Base-by-base conservation (phyloP, 2,797 vertebrate genomes). In the Rhynchotus rufescens region DNA sequence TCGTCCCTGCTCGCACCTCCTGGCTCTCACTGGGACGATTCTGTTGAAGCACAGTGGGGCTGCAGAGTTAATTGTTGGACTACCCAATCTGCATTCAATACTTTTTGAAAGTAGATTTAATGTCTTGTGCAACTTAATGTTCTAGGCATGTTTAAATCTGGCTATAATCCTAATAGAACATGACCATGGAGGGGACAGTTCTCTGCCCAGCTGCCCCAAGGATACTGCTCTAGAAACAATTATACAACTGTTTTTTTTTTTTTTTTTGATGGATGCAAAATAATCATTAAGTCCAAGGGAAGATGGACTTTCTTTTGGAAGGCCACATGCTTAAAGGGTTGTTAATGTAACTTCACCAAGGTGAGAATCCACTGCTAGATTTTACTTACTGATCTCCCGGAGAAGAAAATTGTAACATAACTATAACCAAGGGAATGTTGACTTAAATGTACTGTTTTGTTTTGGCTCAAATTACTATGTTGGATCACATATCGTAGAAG, bases 391-490 rank as follows among this genome's bases (percentile, higher is more conserved):
- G 20, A 44, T 17, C 26, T 20, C n/a, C 32, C 14, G 32, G 69
- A 40, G 61, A 71, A 69, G 69, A 92, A 90, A 87, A 69, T 38
- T 44, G 62, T 13, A 66, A 49, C 26, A 11, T 74, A 36, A 64
- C 59, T 84, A 36, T 28, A 74, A 85, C 23, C 34, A 30, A 45
- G 64, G 34, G 60, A 52, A 36, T 84, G 83, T 64, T 80, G 86
- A 69, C 79, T 83, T 80, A 94, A 86, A 91, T 44, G 44, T 26
- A 22, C 67, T 19, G 32, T 15, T 76, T 89, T 69, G 54, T 47
- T 68, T 66, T 57, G 62, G 72, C 42, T 94, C 91, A 75, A 90
- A 47, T 76, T 38, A 36, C 72, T 61, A 67, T 89, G 94, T 89
- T 40, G 73, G 77, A 86, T 77, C 22, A 79, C 84, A 65, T 79